A percentile compares a stretch with the other conserved stretches of the same genome.
Evolutionary conservation across 2,888 invertebrate species (phyloP).

Genomic region (Timema podura): DNA sequence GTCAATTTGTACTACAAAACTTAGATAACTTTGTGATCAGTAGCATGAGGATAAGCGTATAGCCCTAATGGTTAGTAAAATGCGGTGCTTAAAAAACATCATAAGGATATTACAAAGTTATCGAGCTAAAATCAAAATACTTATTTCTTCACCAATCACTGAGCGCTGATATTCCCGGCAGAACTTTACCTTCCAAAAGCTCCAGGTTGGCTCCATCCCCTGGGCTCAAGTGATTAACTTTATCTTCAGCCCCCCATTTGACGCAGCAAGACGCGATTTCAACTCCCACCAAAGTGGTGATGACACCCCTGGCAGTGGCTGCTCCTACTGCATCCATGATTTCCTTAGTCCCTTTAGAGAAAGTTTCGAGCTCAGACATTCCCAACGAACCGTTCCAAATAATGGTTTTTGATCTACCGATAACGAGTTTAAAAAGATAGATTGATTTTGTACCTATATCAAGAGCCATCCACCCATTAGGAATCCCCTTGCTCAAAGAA

Average conservation of each 20-base stretch:
- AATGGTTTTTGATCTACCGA: slow-evolving; percentile 87
- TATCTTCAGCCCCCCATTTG: slow-evolving; percentile 92
- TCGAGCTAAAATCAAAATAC: too few relatives aligned
- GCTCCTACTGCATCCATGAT: slow-evolving; percentile 94
- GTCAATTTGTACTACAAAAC: too few relatives aligned
- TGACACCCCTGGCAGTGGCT: slow-evolving; percentile 76
- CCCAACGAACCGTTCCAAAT: slow-evolving; percentile 99
- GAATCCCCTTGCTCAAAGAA: slow-evolving; percentile 77
- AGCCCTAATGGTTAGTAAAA: too few relatives aligned
- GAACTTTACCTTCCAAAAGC: slow-evolving; percentile 81
- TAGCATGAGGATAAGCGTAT: too few relatives aligned
- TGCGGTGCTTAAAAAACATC: too few relatives aligned
- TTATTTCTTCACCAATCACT: slow-evolving; percentile 41
- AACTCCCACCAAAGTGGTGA: slow-evolving; percentile 92
- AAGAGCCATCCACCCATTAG: slow-evolving; percentile 91
- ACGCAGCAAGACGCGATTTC: slow-evolving; percentile 97
- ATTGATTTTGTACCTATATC: slow-evolving; percentile 88
- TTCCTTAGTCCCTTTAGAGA: slow-evolving; percentile 85
- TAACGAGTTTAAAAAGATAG: slow-evolving; percentile 72
- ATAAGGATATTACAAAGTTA: too few relatives aligned
- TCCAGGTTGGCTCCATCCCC: slow-evolving; percentile 91
- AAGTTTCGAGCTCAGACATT: slow-evolving; percentile 96
- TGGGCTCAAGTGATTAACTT: slow-evolving; percentile 93
- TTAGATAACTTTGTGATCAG: too few relatives aligned
- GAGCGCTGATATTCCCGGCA: slow-evolving; percentile 84